Conservation (phyloP, 1,140 invertebrate species). For the Trichomalopsis sarcophagae region DNA sequence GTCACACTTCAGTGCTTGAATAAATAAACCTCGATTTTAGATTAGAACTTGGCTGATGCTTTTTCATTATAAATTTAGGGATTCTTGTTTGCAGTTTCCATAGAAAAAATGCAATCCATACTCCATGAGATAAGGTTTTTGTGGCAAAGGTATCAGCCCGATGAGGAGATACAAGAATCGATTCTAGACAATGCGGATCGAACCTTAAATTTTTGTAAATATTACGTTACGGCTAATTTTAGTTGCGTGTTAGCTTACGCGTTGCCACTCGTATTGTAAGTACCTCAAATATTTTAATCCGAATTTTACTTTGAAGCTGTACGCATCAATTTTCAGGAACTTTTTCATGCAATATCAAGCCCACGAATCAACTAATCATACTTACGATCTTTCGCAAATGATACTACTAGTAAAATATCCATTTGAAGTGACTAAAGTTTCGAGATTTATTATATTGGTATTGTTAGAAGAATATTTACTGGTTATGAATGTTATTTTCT, state of each 20-base stretch:
- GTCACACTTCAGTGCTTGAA: not conserved
- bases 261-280: not conserved
- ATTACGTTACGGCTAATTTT: not conserved
- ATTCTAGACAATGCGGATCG: not conserved
- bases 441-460: not conserved
- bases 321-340: not conserved
- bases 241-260: not conserved
- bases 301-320: too few species aligned
- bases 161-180: not conserved
- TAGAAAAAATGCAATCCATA: not conserved
- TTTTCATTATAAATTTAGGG: constrained; percentile 1
- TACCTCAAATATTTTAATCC: not conserved
- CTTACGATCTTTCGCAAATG: not conserved
- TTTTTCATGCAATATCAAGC: not conserved
- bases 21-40: not conserved
- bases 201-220: not conserved
- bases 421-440: not conserved
- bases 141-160: not conserved
- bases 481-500: not conserved
- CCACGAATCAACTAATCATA: not conserved
- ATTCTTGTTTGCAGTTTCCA: not conserved
- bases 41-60: not conserved
- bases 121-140: not conserved
- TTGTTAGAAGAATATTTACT: not conserved
- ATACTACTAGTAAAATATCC: not conserved